Evolutionary conservation across 2,113 vertebrate species (phyloP).

Genomic region (Hippolais icterina): DNA sequence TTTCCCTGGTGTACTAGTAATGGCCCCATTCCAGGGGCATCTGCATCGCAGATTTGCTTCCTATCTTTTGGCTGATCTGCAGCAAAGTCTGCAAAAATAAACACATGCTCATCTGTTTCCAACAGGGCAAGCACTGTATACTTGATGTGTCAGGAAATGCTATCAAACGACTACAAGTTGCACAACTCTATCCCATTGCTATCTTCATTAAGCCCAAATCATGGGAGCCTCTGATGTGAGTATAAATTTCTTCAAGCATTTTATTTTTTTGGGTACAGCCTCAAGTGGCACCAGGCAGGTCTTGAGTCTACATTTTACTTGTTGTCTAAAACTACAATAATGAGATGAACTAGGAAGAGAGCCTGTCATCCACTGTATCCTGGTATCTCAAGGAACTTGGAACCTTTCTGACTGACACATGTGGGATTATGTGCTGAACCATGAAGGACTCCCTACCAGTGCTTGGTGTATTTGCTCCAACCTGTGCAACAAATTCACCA

Average conservation of each 20-base stretch:
- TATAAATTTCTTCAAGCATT: not conserved
- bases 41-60: fast-evolving
- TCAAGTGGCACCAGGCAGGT: not conserved
- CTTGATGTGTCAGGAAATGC: conserved; percentile 98
- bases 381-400: not conserved
- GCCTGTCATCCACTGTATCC: not conserved
- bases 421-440: not conserved
- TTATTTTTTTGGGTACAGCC: not conserved
- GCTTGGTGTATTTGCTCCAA: not conserved
- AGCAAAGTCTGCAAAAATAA: conserved; percentile 26
- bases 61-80: not conserved
- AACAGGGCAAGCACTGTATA: conserved; percentile 97
- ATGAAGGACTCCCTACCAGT: not conserved
- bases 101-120: conserved; percentile 44
- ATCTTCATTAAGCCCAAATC: conserved; percentile 98
- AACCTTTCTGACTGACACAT: not conserved
- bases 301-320: not conserved
- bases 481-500: not conserved
- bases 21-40: not conserved
- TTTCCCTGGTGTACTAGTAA: not conserved
- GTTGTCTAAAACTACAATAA: not conserved
- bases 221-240: conserved; percentile 94
- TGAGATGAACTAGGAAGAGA: not conserved
- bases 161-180: conserved; percentile 97
- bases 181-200: conserved; percentile 96